phyloP scores from a whole-genome alignment of 2,888 invertebrate species.

The Pachydiplax longipennis region DNA sequence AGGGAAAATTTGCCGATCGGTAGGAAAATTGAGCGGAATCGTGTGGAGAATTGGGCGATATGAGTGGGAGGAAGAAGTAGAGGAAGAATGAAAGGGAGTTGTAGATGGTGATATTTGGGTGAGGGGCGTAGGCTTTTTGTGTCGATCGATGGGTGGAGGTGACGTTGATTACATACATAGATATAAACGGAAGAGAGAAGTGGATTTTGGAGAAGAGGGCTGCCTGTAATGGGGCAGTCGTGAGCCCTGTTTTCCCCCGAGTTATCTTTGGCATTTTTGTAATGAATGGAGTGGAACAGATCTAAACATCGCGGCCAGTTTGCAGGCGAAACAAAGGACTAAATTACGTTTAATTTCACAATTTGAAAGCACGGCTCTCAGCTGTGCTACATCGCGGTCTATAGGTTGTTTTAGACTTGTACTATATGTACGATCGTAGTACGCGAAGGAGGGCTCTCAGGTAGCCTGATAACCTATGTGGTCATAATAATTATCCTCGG shows the following conservation, averaged over 20 bases:
- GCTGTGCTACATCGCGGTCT: no score
- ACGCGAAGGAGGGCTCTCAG: no score
- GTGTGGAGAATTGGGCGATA: neutral
- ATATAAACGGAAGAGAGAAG: neutral
- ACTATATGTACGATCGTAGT: no score
- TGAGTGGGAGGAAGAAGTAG: neutral
- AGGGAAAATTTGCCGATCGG: no score
- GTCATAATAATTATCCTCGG: no score
- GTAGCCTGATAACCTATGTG: no score
- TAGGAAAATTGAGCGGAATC: neutral
- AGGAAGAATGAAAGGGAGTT: neutral
- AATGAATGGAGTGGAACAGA: neutral
- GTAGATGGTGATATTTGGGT: neutral
- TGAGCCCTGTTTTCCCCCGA: neutral
- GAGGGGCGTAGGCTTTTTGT: neutral
- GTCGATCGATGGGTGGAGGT: neutral
- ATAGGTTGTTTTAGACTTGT: no score
- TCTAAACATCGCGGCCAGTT: neutral
- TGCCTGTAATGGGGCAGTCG: neutral
- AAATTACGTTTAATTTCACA: no score
- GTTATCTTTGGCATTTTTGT: neutral
- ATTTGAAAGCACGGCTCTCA: no score
- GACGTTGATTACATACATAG: constrained; percentile 2
- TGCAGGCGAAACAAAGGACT: no score
- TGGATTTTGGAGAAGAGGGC: neutral